Evolutionary conservation across 2,797 vertebrate genomes (phyloP).

Genomic region (Hippoglossus hippoglossus): DNA sequence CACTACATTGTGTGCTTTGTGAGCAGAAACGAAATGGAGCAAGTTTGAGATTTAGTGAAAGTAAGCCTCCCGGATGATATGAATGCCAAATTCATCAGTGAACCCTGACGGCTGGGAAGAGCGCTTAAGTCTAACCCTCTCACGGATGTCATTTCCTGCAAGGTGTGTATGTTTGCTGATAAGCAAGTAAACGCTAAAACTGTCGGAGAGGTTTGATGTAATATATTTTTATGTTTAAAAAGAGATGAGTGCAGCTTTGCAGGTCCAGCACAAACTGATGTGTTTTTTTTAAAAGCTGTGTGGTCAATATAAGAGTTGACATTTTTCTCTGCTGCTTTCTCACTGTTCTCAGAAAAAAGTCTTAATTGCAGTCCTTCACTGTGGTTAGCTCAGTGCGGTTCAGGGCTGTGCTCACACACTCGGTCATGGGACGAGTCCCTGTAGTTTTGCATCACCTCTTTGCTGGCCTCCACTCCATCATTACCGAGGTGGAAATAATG

Average conservation of each 20-base stretch:
- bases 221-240: constrained; percentile 11
- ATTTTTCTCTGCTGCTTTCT: constrained; percentile 40
- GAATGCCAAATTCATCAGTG: constrained; percentile 55
- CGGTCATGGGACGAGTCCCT: constrained; percentile 48
- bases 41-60: constrained; percentile 49
- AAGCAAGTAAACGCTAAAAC: constrained; percentile 37
- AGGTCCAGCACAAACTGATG: constrained; percentile 5
- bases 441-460: constrained; percentile 63
- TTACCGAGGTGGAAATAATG: constrained; percentile 45
- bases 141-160: constrained; percentile 35
- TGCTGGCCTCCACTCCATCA: constrained; percentile 55
- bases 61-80: constrained; percentile 24
- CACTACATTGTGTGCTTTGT: constrained; percentile 9
- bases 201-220: constrained; percentile 23
- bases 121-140: constrained; percentile 44
- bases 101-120: constrained; percentile 32
- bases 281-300: constrained; percentile 14
- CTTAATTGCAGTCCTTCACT: constrained; percentile 65
- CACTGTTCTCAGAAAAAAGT: constrained; percentile 60
- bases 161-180: constrained; percentile 55
- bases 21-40: constrained; percentile 33
- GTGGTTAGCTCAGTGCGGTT: constrained; percentile 62
- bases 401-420: constrained; percentile 32
- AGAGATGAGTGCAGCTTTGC: background rate
- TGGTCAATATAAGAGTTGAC: background rate